Base-by-base conservation (phyloP, 1,140 invertebrate species). In the Drosophila littoralis region DNA sequence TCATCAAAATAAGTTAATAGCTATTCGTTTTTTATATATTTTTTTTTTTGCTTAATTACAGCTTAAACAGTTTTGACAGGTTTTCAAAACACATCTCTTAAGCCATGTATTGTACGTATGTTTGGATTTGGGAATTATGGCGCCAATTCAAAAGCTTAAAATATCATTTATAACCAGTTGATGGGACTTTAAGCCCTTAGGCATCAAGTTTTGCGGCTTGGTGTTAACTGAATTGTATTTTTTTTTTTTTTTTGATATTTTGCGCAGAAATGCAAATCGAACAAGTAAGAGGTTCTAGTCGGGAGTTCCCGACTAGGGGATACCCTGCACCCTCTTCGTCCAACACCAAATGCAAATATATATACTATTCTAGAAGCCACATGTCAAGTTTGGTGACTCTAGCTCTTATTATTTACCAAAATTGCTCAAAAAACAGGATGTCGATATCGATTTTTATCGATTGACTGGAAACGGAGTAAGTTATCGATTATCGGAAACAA, bases 1-100 rank as follows among this genome's bases (percentile, higher is more conserved):
- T 83, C 84, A 86, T 86, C 83, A 83, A 83, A 78, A 77, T 88
- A 79, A 82, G 79, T 77, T 86, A 80, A 86, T 89, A 40, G 66
- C 66, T 59, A 75, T 77, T 77, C 63, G 72, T 51, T 55, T 77
- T 28, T 17, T 17, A 1, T 17, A 1, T 17, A n/a, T n/a, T 28
- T 28, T 5, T 22, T 28, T 28, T 76, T 82, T 79, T 69, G 76
- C 65, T 78, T 86, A 83, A 86, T 86, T 81, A 86, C 65, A 69
- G 52, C 59, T 59, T 59, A 60, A 86, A 67, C 28, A 61, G 67
- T 65, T 86, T 86, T 82, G 75, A 86, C 79, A 70, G 73, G 58
- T 66, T 63, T 63, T 50, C 54, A 50, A 60, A 48, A 55, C 32
- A 63, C 32, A 58, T 51, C 33, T 8, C 13, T 8, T 46, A 6